Evolutionary conservation across 2,888 invertebrate genomes (phyloP).

Genomic region (Hirtodrosophila trivittata): DNA sequence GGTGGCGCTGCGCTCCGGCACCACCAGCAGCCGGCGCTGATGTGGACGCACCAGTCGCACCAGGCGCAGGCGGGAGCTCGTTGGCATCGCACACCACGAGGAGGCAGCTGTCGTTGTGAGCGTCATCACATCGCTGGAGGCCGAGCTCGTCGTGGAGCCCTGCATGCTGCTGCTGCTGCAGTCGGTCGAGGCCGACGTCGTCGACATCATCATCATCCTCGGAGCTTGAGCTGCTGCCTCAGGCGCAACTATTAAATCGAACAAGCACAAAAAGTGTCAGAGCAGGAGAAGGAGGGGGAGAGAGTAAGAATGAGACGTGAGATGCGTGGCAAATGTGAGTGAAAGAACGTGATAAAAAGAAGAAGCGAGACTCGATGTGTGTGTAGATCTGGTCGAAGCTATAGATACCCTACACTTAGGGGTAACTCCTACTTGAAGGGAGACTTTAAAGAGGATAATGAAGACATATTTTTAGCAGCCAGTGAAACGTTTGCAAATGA

Average conservation of each 20-base stretch:
- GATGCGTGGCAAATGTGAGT: conserved; percentile 8
- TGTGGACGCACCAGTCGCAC: conserved; percentile 86
- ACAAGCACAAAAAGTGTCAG: background rate
- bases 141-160: conserved; percentile 82
- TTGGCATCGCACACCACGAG: conserved; percentile 81
- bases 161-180: conserved; percentile 83
- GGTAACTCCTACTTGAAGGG: too few relatives aligned
- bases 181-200: conserved; percentile 72
- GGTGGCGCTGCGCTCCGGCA: conserved; percentile 86
- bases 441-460: too few relatives aligned
- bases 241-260: conserved; percentile 23
- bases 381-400: background rate
- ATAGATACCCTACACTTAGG: background rate
- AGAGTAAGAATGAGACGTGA: conserved; percentile 18
- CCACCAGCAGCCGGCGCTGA: conserved; percentile 84
- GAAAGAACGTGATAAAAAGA: background rate
- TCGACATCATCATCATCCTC: conserved; percentile 53
- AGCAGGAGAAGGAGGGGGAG: conserved; percentile 4
- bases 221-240: conserved; percentile 8
- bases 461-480: background rate
- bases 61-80: conserved; percentile 85
- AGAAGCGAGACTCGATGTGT: background rate
- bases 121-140: conserved; percentile 83
- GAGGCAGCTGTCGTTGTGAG: conserved; percentile 80
- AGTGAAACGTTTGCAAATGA: background rate